Base-by-base conservation (phyloP, 2,797 vertebrate species). In the Staurois parvus region DNA sequence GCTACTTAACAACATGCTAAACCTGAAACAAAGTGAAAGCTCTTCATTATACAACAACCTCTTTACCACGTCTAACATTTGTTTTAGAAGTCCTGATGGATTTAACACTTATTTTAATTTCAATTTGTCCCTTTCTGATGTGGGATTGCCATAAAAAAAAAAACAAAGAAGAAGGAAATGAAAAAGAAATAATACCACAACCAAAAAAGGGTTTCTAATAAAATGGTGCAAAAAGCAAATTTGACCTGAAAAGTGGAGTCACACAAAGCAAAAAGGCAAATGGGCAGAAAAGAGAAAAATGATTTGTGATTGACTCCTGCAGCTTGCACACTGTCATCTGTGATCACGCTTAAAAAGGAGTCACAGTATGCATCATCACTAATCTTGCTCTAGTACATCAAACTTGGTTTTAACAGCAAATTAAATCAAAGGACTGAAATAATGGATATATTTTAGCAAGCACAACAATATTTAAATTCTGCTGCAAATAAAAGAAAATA, bases 31-130 rank as follows among this genome's bases (percentile, higher is more conserved):
- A 59, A 67, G 45, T 32, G 30, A 81, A 81, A 70, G 84, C 78
- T 81, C 66, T 85, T 81, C 64, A 85, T 81, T 85, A 75, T 42
- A 15, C 42, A 75, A n/a, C 67, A 66, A 30, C 13, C 70, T 85
- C 77, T 81, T 66, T 30, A 70, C 40, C 40, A 80, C 12, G 3
- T 85, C 11, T 62, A 76, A 70, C 72, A 73, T 79, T 79, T 85
- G 83, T 73, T 84, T 84, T 79, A 48, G 34, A 59, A 26, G 69
- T 79, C 28, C 4, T 59, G 42, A 68, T 67, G 32, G 8, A 67
- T 74, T 72, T 59, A 59, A 59, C 52, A 59, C 52, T 24, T 59
- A 59, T 59, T 59, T 56, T 59, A 59, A 59, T 24, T 59, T 24
- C 21, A 24, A n/a, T 24, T 59, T 59, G 52, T 59, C 52, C 24